Conservation (phyloP, 2,797 vertebrate species). For the Syngnathus acus region DNA sequence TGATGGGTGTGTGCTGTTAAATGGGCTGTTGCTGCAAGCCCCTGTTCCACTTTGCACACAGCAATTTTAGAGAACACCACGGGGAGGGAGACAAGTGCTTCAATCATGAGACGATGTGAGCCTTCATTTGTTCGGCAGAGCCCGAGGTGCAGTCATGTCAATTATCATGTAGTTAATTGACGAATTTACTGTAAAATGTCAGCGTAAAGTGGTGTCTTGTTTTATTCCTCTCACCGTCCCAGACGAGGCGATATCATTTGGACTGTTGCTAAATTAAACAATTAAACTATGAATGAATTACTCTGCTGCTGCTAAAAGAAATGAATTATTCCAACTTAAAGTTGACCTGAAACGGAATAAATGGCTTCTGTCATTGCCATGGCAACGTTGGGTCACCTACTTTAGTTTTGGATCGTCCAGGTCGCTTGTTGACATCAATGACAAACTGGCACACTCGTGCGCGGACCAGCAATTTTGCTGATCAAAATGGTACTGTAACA, state of each 20-base stretch:
- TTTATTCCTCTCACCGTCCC: background rate
- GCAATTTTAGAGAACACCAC: slow-evolving; percentile 18
- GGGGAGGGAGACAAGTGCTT: slow-evolving; percentile 13
- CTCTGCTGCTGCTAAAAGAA: background rate
- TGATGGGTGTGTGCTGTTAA: slow-evolving; percentile 14
- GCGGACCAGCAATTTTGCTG: background rate
- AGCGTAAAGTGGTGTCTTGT: background rate
- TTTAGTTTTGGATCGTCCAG: background rate
- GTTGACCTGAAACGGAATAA: background rate
- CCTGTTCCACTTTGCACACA: slow-evolving; percentile 21
- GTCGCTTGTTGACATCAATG: background rate
- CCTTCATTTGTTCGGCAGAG: background rate
- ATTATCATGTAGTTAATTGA: slow-evolving; percentile 2
- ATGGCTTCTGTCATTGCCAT: background rate
- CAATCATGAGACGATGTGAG: slow-evolving; percentile 9
- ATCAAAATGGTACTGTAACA: background rate
- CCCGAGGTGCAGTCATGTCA: background rate
- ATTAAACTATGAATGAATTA: background rate
- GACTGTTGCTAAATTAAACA: background rate
- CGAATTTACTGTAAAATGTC: slow-evolving; percentile 1
- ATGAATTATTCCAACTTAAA: background rate
- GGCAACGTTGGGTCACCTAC: background rate
- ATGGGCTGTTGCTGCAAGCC: slow-evolving; percentile 17
- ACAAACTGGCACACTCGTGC: background rate
- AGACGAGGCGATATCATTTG: background rate